Base-by-base conservation (phyloP, 2,113 vertebrate species). In the Lucifuga dentata region DNA sequence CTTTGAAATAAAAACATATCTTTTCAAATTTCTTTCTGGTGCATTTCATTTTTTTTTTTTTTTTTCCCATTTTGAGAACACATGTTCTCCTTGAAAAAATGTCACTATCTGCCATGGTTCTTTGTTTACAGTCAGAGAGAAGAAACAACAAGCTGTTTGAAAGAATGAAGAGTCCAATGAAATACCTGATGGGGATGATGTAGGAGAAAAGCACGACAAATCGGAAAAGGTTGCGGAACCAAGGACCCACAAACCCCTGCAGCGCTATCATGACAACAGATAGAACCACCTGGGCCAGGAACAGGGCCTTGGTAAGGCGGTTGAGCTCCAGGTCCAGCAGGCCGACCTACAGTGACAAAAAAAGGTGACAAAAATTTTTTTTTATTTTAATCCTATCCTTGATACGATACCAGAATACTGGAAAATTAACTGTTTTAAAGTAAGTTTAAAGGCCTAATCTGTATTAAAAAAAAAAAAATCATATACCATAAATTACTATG, bases 181-280 rank as follows among this genome's bases (percentile, higher is more conserved):
- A 12, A 11, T 92, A 99, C 98, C 98, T 99, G 92, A 99, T 98
- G 0, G 98, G 98, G 56, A 99, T 99, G 90, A 99, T 99, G 91
- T 98, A 98, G 23, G 97, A 99, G 88, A 99, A 99, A 33, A 99
- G 95, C 2, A 99, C 96, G 6, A 98, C 91, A 53, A 99, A 98
- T 29, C 98, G 92, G 83, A 96, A 97, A 39, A 99, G 94, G 86
- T 95, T 98, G 53, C 96, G 95, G 86, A 96, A 95, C 98, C 98
- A 99, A 0, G 95, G 95, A 6, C 97, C 96, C 66, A 95, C 92
- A 58, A 99, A 98, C 24, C 97, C 97, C 69, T 99, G 97, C 68
- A 99, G 84, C n/a, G 96, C 94, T 21, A 99, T 94, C 98, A 99
- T 98, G 67, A 98, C 97, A 8, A 96, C 36, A 0, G 97, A 94